A percentile compares a stretch with the other conserved stretches of the same genome.
These are phyloP conservation scores for Panurus biarmicus DNA, from an alignment of 2,113 vertebrate species.

Conservation along the genomic window DNA sequence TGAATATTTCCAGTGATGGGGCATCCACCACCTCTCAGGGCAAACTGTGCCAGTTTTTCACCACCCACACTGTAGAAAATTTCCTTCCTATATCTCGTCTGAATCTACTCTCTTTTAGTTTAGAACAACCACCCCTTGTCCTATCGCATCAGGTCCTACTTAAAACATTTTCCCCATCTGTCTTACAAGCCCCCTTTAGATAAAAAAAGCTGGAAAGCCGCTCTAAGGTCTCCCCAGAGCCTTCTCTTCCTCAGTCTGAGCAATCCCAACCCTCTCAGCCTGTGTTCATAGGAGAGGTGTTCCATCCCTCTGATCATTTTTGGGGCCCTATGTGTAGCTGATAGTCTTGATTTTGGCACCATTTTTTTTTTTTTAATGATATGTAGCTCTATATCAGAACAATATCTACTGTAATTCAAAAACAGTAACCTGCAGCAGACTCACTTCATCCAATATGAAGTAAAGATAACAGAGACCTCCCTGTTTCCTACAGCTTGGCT, in stretches of 20 bases:
- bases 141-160: background rate
- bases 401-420: background rate
- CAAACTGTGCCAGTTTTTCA: background rate
- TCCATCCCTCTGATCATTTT: background rate
- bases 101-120: background rate
- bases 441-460: slow-evolving; percentile 29
- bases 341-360: background rate
- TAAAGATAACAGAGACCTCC: slow-evolving; percentile 45
- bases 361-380: background rate
- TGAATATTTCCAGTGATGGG: background rate
- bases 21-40: background rate
- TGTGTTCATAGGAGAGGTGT: background rate
- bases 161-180: background rate
- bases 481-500: background rate
- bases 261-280: background rate
- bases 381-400: background rate
- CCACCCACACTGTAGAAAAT: background rate
- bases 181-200: background rate
- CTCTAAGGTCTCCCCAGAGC: background rate
- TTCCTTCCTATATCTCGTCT: background rate
- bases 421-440: slow-evolving; percentile 42
- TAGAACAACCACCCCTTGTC: background rate
- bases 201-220: background rate
- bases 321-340: background rate
- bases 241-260: background rate